Evolutionary conservation across 2,797 vertebrate species (phyloP), one percentile per base, ranked within the genome.

Genomic region (Hydrocynus forskahlii): DNA sequence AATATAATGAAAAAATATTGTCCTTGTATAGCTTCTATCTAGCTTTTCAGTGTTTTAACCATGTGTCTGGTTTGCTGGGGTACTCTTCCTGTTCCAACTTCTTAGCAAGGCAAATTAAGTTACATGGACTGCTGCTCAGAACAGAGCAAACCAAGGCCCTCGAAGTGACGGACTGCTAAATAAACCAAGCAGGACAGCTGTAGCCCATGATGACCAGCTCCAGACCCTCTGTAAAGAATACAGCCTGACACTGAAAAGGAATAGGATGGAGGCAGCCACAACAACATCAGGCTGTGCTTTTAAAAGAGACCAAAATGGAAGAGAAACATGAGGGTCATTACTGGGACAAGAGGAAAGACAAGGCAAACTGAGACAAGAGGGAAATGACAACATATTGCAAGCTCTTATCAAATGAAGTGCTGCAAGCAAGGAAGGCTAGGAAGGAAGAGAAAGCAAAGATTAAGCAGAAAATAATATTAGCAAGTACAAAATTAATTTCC

Each of bases 221-320:
- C 21, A 74, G 62, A 23, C 25, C 50, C 2, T 12, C 78, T 8
- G 10, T 57, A 62, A 71, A 50, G 35, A 40, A 80, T 60, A 80
- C 35, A 64, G 14, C 13, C 14, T 7, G 35, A 74, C 38, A n/a
- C 55, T 54, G 45, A 55, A 54, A 73, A 29, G 48, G n/a, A 72
- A 66, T 40, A 19, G 35, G 52, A 73, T 73, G n/a, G 25, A 54
- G 14, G 45, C 21, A 72, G 57, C 57, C 59, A 52, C 35, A 45
- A 25, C 54, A 59, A 3, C 17, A 8, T 10, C 8, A 12, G 70
- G 19, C 35, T n/a, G n/a, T 43, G 50, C 21, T 43, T 38, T 21
- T 57, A 43, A 55, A n/a, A 62, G 9, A 80, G 35, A 40, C 78
- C 68, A 64, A 80, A 55, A 74, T 66, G n/a, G 45, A 50, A 50